phyloP scores from a whole-genome alignment of 2,113 vertebrate species.

The Alces alces region DNA sequence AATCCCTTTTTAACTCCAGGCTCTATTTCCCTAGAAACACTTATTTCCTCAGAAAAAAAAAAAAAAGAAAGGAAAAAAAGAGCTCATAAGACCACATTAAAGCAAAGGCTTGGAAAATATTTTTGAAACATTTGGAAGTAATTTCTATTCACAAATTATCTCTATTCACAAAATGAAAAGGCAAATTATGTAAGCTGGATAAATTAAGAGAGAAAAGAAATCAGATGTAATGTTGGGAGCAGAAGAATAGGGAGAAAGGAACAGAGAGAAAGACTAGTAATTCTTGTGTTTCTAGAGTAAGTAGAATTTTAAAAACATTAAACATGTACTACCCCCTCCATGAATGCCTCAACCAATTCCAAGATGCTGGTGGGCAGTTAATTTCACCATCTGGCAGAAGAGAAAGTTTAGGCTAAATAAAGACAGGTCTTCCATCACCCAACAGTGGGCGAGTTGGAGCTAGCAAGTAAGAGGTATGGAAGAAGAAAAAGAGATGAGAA shows the following conservation, averaged over 20 bases:
- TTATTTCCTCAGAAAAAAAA: slow-evolving; percentile 39
- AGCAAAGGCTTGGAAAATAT: slow-evolving; percentile 65
- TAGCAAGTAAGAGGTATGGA: accelerated
- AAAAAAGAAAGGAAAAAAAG: accelerated
- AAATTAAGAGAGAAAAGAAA: slow-evolving; percentile 66
- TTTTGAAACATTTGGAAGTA: slow-evolving; percentile 60
- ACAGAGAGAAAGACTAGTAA: not conserved
- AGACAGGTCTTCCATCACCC: not conserved
- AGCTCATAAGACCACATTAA: slow-evolving; percentile 30
- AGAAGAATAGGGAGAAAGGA: not conserved
- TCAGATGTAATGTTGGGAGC: slow-evolving; percentile 50
- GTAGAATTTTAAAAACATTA: not conserved
- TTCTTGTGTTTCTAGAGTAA: not conserved
- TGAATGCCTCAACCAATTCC: not conserved
- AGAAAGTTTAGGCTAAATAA: not conserved
- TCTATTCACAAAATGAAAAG: slow-evolving; percentile 59
- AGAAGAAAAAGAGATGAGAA: not conserved
- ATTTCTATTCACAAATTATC: slow-evolving; percentile 54
- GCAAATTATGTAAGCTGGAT: slow-evolving; percentile 71
- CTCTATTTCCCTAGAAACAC: slow-evolving; percentile 25
- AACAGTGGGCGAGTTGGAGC: not conserved
- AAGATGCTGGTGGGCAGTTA: not conserved
- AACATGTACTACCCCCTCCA: not conserved
- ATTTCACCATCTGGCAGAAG: not conserved
- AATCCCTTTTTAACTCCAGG: not conserved